Percentiles rank a stretch among this genome's conserved stretches.
These are phyloP conservation scores for Spatulosminthurus flaviceps DNA, from an alignment of 2,888 invertebrate genomes.

Conservation along the genomic window DNA sequence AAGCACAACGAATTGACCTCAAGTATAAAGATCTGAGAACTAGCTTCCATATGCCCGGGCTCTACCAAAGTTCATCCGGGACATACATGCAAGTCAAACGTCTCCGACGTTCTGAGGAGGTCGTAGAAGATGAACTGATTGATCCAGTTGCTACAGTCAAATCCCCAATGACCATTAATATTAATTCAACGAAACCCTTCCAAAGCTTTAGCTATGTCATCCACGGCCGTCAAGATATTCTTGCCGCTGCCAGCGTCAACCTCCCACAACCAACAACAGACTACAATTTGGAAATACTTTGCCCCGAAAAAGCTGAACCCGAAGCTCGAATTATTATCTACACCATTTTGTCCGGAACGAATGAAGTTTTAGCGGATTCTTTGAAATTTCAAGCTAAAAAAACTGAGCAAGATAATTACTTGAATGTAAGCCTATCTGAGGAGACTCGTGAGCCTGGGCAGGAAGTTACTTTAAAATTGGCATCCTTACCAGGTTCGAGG, in stretches of 20 bases:
- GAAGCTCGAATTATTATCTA: constrained; percentile 81
- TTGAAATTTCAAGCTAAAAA: constrained; percentile 73
- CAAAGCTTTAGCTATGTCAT: constrained; percentile 79
- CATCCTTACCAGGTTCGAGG: constrained; percentile 83
- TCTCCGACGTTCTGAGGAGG: not conserved
- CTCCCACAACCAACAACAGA: constrained; percentile 19
- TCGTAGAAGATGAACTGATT: constrained; percentile 65
- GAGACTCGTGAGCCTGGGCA: constrained; percentile 78
- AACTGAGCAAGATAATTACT: constrained; percentile 79
- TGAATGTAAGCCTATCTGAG: constrained; percentile 70
- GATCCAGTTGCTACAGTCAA: not conserved
- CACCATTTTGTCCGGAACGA: constrained; percentile 72
- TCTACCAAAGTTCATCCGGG: not conserved
- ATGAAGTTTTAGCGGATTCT: constrained; percentile 83
- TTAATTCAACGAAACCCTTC: constrained; percentile 74
- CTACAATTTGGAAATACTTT: constrained; percentile 66
- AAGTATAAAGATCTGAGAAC: constrained; percentile 50
- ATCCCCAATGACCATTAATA: constrained; percentile 65
- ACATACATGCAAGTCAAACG: constrained; percentile 11
- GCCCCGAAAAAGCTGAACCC: constrained; percentile 83
- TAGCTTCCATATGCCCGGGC: constrained; percentile 32
- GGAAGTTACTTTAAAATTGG: constrained; percentile 78
- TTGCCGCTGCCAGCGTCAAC: constrained; percentile 76
- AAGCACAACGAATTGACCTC: constrained; percentile 75
- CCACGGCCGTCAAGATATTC: constrained; percentile 84